Conservation (phyloP, 2,797 vertebrate genomes). For the Mallotus villosus region DNA sequence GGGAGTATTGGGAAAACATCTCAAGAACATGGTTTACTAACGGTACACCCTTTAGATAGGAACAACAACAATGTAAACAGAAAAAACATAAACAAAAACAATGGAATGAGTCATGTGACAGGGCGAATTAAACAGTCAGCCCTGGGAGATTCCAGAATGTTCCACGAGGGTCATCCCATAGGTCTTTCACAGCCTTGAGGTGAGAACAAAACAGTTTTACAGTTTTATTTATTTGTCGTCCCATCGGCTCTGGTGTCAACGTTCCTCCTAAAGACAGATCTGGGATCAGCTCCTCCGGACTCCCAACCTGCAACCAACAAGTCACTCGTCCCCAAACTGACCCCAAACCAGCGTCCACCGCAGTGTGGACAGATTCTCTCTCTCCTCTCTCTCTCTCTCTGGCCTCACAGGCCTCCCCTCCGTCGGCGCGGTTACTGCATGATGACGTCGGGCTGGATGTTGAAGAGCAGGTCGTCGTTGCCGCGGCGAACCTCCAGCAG, state of each 20-base stretch:
- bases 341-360: background rate
- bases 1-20: background rate
- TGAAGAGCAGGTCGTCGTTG: slow-evolving; percentile 92
- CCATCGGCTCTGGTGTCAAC: background rate
- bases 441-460: slow-evolving; percentile 87
- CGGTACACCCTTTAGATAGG: background rate
- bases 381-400: background rate
- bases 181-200: background rate
- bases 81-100: slow-evolving; percentile 5
- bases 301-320: background rate
- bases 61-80: background rate
- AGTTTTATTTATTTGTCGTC: background rate
- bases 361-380: background rate
- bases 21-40: background rate
- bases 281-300: background rate
- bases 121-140: background rate
- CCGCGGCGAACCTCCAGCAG: slow-evolving; percentile 89
- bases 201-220: slow-evolving; percentile 7
- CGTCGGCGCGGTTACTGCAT: slow-evolving; percentile 72
- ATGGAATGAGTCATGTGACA: slow-evolving; percentile 1
- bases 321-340: background rate
- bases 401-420: background rate
- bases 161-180: background rate
- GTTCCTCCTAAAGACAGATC: background rate
- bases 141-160: background rate